Base-by-base conservation (phyloP, 2,113 vertebrate species). In the Dasyprocta punctata region DNA sequence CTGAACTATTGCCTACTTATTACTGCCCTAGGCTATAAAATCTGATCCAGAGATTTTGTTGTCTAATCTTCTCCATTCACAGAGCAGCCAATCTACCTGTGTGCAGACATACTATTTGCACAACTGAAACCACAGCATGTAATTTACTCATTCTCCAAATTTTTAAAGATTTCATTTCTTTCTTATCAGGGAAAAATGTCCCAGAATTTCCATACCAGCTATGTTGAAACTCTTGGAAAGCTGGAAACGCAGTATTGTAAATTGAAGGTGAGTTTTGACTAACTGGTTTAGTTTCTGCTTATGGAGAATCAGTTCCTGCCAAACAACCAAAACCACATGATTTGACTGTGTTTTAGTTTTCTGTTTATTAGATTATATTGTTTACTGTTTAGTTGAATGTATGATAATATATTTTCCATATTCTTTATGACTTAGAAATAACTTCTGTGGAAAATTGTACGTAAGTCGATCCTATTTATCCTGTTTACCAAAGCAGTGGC, bases 221-320 rank as follows among this genome's bases (percentile, higher is more conserved):
- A 99, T 98, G 99, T 98, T 0, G 99, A 99, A 97, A 99, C 99
- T 0, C 98, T 99, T 83, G 99, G 99, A 97, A 99, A 99, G 97
- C 98, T 99, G 98, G 99, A 99, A 98, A 99, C 99, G 0, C 99
- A 99, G 97, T 99, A 99, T 98, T 99, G 99, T 99, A 99, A 99
- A 98, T 98, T 99, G 86, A 98, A 99, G 99, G 99, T 99, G 96
- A 99, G 99, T 98, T 95, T 67, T 83, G 22, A 92, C 20, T 24
- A 1, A 65, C 83, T 69, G 19, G 82, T 1, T 44, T 92, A 2
- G 41, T 4, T 49, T 78, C 20, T 92, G 33, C 52, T 86, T 41
- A 6, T 82, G 19, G 54, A 94, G 47, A 33, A 38, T 75, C 41
- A 3, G 2, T 83, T 90, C 8, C 60, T 3, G 49, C 65, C 26